Conservation (phyloP, 2,888 invertebrate genomes). For the Spialia ferax region DNA sequence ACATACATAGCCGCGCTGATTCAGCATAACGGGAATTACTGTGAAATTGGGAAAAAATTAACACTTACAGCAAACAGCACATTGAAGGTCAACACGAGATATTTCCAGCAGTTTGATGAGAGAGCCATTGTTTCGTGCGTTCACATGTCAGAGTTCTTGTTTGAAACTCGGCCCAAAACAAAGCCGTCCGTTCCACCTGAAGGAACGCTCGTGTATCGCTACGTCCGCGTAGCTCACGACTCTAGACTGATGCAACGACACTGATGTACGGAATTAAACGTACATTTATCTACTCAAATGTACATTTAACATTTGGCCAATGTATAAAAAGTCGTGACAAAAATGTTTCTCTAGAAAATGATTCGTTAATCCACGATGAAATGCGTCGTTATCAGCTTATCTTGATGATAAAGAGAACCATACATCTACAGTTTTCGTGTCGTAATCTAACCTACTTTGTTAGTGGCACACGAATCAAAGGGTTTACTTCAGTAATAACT, state of each 20-base stretch:
- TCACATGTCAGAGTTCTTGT: slow-evolving; percentile 78
- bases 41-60: slow-evolving; percentile 51
- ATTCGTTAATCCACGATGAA: slow-evolving; percentile 51
- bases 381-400: slow-evolving; percentile 69
- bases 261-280: slow-evolving; percentile 74
- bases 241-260: slow-evolving; percentile 71
- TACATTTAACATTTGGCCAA: slow-evolving; percentile 38
- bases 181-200: slow-evolving; percentile 77
- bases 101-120: slow-evolving; percentile 83
- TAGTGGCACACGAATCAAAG: slow-evolving; percentile 48
- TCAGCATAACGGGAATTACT: slow-evolving; percentile 54
- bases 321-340: slow-evolving; percentile 36
- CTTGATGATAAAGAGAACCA: slow-evolving; percentile 62
- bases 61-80: slow-evolving; percentile 80
- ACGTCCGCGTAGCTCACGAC: slow-evolving; percentile 55
- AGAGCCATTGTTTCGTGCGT: slow-evolving; percentile 73
- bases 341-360: slow-evolving; percentile 55
- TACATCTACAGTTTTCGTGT: slow-evolving; percentile 48
- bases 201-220: slow-evolving; percentile 71
- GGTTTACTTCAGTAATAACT: slow-evolving; percentile 54
- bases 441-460: slow-evolving; percentile 75
- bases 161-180: slow-evolving; percentile 74
- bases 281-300: slow-evolving; percentile 57
- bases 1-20: slow-evolving; percentile 57
- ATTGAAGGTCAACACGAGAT: slow-evolving; percentile 80